Evolutionary conservation across 2,797 vertebrate species (phyloP).

Genomic region (Myiotriccus ornatus): DNA sequence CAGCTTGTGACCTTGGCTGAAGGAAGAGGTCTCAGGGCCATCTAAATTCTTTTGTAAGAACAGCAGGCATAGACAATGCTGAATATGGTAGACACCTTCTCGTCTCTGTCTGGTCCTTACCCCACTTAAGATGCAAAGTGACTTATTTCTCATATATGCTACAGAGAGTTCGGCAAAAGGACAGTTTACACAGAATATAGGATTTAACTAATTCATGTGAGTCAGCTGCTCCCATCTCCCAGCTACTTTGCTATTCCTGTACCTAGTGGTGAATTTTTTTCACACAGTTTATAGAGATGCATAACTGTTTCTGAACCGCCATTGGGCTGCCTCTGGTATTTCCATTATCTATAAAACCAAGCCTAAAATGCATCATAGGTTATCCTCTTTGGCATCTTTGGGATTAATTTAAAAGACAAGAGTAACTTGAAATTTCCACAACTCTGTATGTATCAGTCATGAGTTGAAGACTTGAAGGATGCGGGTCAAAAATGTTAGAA

Average conservation of each 20-base stretch:
- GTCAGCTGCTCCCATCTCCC: background rate
- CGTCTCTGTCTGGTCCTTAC: background rate
- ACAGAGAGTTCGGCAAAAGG: background rate
- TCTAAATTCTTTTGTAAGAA: background rate
- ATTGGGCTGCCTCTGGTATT: background rate
- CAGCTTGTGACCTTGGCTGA: background rate
- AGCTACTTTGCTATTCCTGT: background rate
- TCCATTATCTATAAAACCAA: background rate
- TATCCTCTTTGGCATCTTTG: background rate
- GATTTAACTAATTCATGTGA: background rate
- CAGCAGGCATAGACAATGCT: background rate
- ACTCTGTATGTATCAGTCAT: background rate
- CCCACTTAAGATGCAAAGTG: background rate
- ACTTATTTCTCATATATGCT: background rate
- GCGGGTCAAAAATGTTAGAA: background rate
- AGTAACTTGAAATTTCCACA: background rate
- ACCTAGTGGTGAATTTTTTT: background rate
- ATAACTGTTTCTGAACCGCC: background rate
- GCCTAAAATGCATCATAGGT: background rate
- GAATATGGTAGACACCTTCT: background rate
- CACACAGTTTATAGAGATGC: background rate
- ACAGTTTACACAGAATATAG: background rate
- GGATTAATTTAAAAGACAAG: background rate
- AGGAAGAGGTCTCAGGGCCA: background rate
- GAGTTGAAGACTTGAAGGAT: background rate